These are phyloP conservation scores for Aspiorhynchus laticeps DNA, from an alignment of 2,113 vertebrate genomes.

Conservation along the genomic window DNA sequence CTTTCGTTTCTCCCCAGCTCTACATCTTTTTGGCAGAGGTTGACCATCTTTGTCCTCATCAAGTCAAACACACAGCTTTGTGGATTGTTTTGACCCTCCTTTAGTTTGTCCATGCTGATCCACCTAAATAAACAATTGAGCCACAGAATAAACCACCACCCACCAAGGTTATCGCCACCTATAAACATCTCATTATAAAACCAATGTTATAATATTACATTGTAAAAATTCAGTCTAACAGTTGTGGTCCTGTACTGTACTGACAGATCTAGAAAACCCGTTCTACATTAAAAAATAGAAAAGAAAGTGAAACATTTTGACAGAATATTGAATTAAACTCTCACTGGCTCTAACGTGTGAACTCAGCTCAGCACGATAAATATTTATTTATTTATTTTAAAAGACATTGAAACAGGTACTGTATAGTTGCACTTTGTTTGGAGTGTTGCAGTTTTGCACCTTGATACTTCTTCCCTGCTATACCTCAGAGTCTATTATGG, in stretches of 20 bases:
- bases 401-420: neutral
- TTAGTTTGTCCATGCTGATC: constrained; percentile 1
- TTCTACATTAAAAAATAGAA: neutral
- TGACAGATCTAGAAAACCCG: neutral
- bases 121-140: constrained; percentile 4
- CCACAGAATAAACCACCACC: constrained; percentile 6
- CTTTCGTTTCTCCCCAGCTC: neutral
- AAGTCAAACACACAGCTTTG: neutral
- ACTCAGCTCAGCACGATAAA: neutral
- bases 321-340: neutral
- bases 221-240: constrained; percentile 3
- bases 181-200: constrained; percentile 17
- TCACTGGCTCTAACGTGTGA: neutral
- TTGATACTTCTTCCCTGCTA: no score
- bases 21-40: neutral
- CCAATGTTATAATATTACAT: constrained; percentile 12
- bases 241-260: neutral
- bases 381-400: neutral
- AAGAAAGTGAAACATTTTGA: neutral
- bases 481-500: neutral
- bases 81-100: neutral
- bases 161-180: constrained; percentile 5
- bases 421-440: neutral
- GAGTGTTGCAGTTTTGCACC: neutral
- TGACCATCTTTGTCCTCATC: neutral